These are phyloP conservation scores for Piaya cayana DNA, from an alignment of 2,113 vertebrate genomes.

Conservation along the genomic window DNA sequence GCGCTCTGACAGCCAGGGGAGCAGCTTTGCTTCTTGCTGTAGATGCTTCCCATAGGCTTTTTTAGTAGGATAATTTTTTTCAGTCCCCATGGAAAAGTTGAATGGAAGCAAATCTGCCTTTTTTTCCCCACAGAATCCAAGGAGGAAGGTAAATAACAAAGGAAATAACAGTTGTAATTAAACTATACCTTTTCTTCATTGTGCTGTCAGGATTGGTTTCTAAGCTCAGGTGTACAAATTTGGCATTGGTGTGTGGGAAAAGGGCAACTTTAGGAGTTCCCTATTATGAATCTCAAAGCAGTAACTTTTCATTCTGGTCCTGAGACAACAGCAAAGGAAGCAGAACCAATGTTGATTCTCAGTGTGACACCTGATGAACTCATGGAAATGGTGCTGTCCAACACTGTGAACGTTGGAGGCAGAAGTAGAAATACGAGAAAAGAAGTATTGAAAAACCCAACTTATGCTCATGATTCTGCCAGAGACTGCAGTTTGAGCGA, in stretches of 20 bases:
- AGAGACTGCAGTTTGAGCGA: not conserved
- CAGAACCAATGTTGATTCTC: not conserved
- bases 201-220: not conserved
- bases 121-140: conserved; percentile 32
- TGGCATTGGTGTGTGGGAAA: not conserved
- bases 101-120: conserved; percentile 56
- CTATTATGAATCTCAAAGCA: not conserved
- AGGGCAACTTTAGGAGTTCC: not conserved
- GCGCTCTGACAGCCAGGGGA: conserved; percentile 3
- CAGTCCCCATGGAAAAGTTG: conserved; percentile 47
- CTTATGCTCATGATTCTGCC: not conserved
- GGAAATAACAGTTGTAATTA: conserved; percentile 34
- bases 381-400: not conserved
- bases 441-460: not conserved
- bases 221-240: not conserved
- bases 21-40: conserved; percentile 37
- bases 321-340: not conserved
- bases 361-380: not conserved
- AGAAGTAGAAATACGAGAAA: not conserved
- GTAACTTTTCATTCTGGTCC: not conserved
- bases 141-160: conserved; percentile 14
- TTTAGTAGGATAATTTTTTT: conserved; percentile 25
- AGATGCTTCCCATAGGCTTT: conserved; percentile 48
- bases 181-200: not conserved
- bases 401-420: rapidly evolving